Evolutionary conservation across 2,113 vertebrate genomes (phyloP), one percentile per base, ranked within the genome.

Genomic region (Oncorhynchus masou): DNA sequence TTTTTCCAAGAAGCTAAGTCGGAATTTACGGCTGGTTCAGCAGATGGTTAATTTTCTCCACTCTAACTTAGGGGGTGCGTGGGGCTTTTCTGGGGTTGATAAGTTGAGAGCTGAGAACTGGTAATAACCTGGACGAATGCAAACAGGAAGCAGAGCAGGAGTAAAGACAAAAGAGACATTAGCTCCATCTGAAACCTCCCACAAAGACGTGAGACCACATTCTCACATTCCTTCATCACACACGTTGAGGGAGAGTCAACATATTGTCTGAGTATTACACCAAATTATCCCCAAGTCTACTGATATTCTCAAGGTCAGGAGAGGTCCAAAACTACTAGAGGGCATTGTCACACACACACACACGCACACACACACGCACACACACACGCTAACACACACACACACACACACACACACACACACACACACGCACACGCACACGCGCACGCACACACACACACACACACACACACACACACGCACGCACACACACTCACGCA

Each of bases 261-360:
- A 76, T 81, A 88, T 90, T 91, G 89, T 88, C 76, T 89, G 25
- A 68, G 85, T 85, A 89, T 91, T 92, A 90, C 13, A 27, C 49
- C 22, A 24, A 29, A 24, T 45, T 76, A 88, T 88, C 89, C n/a
- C 74, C 79, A 51, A 65, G 9, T 73, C 82, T 83, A 54, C 51
- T 54, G 83, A 45, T 84, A 78, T 89, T 84, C 82, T 90, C 91
- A 92, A 92, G 91, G 91, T 91, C 90, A 89, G 82, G 85, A 87
- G 72, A 87, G 86, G 88, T 84, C 83, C 85, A 87, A 4, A 79
- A 78, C 78, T 75, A 89, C 88, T 88, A 91, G 73, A 68, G 88
- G 90, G 86, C 82, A 89, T 66, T n/a, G 76, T 75, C 78, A 67
- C 79, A 79, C 81, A 80, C 71, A 81, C 24, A 13, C n/a, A 48